Evolutionary conservation across 2,797 vertebrate genomes (phyloP).

Genomic region (Semaprochilodus insignis): DNA sequence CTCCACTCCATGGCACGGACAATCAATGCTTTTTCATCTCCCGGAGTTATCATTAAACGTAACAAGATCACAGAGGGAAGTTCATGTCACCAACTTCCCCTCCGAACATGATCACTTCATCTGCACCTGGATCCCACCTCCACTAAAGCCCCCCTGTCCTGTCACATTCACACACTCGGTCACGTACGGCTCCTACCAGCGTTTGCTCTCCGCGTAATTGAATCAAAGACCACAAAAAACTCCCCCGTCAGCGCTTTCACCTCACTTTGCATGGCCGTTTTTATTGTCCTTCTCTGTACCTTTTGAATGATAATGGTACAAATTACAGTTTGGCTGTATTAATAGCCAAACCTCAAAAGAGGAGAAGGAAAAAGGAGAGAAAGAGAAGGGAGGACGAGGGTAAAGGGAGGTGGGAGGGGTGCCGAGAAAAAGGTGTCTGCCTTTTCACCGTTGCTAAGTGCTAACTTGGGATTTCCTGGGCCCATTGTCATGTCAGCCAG

Average conservation of each 20-base stretch:
- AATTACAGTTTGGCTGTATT: constrained; percentile 84
- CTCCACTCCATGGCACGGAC: constrained; percentile 27
- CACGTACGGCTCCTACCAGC: constrained; percentile 57
- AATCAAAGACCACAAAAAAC: constrained; percentile 67
- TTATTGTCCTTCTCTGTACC: constrained; percentile 87
- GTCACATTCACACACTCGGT: constrained; percentile 52
- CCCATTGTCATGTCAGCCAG: constrained; percentile 84
- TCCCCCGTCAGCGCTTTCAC: constrained; percentile 66
- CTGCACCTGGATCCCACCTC: constrained; percentile 27
- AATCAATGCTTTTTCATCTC: constrained; percentile 60
- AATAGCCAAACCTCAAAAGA: constrained; percentile 84
- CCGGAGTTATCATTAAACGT: constrained; percentile 47
- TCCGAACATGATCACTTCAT: constrained; percentile 61
- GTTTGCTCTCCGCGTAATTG: constrained; percentile 70
- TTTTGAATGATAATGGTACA: constrained; percentile 89
- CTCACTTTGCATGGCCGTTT: constrained; percentile 63
- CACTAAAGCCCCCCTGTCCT: constrained; percentile 37
- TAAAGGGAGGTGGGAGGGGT: neutral
- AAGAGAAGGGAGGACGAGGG: constrained; percentile 65
- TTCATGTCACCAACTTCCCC: constrained; percentile 58
- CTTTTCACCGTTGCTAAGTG: constrained; percentile 79
- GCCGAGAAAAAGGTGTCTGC: constrained; percentile 31
- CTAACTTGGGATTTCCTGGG: constrained; percentile 89
- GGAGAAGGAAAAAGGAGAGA: constrained; percentile 78
- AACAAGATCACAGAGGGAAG: constrained; percentile 57